phyloP scores from a whole-genome alignment of 2,797 vertebrate species.

The Cephalopachus bancanus region DNA sequence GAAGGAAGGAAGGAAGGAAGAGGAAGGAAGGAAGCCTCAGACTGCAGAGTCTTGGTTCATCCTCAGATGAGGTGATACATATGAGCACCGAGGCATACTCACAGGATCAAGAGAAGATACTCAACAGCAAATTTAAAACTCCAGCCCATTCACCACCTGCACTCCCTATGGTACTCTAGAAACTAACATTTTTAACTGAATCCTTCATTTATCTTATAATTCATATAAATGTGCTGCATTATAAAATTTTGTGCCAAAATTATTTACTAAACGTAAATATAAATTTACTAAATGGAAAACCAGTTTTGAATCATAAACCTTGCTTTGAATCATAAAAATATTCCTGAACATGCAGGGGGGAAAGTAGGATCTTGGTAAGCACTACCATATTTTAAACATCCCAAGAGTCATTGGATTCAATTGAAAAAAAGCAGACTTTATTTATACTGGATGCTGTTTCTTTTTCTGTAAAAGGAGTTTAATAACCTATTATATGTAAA shows the following conservation, averaged over 20 bases:
- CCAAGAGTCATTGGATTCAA: neutral
- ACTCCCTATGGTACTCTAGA: neutral
- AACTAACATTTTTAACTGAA: neutral
- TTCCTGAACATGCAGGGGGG: neutral
- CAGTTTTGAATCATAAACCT: neutral
- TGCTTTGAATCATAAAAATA: neutral
- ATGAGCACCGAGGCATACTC: neutral
- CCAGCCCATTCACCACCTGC: neutral
- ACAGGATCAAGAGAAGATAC: neutral
- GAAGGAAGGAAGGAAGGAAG: too few relatives aligned
- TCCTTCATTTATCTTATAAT: neutral
- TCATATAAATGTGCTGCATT: neutral
- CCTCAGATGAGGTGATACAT: neutral
- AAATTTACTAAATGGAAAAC: neutral
- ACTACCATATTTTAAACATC: neutral
- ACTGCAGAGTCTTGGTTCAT: neutral
- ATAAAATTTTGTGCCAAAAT: neutral
- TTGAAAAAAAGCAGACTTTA: neutral
- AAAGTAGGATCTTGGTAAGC: slow-evolving; percentile 12
- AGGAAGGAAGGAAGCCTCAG: neutral
- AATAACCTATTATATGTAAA: neutral
- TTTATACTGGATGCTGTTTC: slow-evolving; percentile 1
- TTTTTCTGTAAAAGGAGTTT: neutral
- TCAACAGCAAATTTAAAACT: neutral
- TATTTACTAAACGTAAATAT: neutral